These are phyloP conservation scores for Noctua janthina DNA, from an alignment of 2,888 invertebrate species.

Conservation along the genomic window DNA sequence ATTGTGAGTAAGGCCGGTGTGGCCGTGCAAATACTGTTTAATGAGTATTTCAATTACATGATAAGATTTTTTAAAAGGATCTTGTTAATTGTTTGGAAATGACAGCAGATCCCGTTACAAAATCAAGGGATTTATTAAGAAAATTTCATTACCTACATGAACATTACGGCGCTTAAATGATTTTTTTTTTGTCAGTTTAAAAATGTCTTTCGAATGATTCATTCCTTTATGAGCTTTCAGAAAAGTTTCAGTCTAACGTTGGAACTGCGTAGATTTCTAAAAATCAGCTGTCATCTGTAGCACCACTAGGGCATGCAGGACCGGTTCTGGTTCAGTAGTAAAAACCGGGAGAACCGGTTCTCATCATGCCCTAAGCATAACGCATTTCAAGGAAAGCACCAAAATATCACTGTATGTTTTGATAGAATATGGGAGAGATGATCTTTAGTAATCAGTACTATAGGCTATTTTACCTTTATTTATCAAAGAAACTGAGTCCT, in stretches of 20 bases:
- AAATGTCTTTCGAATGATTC: not conserved
- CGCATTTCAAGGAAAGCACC: not conserved
- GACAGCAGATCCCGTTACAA: not conserved
- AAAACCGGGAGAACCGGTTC: not conserved
- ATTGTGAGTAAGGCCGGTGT: conserved; percentile 15
- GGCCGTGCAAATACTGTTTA: conserved; percentile 3
- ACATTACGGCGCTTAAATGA: no score
- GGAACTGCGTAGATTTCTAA: not conserved
- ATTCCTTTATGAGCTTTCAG: not conserved
- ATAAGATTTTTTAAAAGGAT: not conserved
- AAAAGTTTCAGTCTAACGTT: not conserved
- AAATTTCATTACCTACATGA: not conserved
- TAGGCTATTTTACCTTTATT: not conserved
- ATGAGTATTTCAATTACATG: not conserved
- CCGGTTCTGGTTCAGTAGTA: not conserved
- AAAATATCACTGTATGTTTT: not conserved
- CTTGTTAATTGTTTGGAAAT: not conserved
- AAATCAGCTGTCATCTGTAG: not conserved
- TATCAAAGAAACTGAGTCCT: not conserved
- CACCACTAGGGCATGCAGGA: not conserved
- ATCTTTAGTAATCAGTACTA: not conserved
- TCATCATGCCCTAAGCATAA: not conserved
- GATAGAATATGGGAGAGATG: no score
- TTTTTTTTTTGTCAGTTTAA: not conserved
- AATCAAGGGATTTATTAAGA: not conserved